These are phyloP conservation scores for Pteronotus mesoamericanus DNA, from an alignment of 2,797 vertebrate species.

Conservation along the genomic window DNA sequence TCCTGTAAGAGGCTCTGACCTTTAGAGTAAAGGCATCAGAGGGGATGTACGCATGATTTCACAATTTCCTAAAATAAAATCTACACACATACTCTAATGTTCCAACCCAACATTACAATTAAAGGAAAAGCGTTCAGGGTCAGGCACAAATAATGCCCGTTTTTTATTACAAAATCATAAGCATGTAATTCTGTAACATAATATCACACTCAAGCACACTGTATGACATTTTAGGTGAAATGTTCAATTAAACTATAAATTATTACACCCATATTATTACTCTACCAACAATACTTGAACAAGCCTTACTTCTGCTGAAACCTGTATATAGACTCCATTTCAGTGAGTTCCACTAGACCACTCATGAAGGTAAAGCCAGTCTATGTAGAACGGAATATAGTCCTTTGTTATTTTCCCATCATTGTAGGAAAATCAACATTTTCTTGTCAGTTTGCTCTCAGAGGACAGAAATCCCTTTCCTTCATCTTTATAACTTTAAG, in stretches of 20 bases:
- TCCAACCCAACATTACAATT: background rate
- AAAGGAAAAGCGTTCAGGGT: background rate
- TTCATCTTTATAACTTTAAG: background rate
- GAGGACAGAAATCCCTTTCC: background rate
- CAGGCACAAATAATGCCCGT: too few species aligned
- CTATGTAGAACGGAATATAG: background rate
- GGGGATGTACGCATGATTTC: background rate
- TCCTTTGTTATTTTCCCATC: background rate
- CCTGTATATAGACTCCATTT: background rate
- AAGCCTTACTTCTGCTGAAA: too few species aligned
- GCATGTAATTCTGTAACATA: too few species aligned
- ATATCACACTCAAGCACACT: too few species aligned
- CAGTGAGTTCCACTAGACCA: background rate
- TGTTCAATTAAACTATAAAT: too few species aligned
- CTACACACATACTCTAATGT: background rate
- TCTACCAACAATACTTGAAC: too few species aligned
- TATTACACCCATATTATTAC: too few species aligned
- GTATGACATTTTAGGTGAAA: too few species aligned
- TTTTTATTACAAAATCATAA: too few species aligned
- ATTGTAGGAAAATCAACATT: background rate
- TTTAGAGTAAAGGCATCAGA: background rate
- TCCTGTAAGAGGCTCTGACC: background rate
- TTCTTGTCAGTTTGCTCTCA: background rate
- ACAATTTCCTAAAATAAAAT: background rate
- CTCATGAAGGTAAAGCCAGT: background rate